Conservation (phyloP, 2,888 invertebrate genomes). For the Tetramorium bicarinatum region DNA sequence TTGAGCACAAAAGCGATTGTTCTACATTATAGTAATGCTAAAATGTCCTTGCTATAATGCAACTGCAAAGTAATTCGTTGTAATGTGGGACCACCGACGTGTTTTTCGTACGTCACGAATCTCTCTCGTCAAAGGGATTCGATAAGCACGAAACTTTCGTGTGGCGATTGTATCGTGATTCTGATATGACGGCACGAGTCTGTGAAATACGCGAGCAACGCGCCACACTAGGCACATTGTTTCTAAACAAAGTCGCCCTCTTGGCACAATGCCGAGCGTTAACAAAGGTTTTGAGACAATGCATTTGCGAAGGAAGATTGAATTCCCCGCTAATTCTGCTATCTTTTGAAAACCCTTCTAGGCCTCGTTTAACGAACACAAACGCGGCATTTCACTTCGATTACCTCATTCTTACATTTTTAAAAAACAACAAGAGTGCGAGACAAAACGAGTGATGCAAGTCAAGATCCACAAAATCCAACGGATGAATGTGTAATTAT, state of each 20-base stretch:
- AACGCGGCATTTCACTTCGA: slow-evolving; percentile 27
- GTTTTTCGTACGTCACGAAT: slow-evolving; percentile 10
- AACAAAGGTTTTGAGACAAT: slow-evolving; percentile 61
- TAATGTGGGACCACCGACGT: slow-evolving; percentile 8
- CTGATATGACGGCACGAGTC: slow-evolving; percentile 29
- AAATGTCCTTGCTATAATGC: not conserved
- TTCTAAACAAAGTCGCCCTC: slow-evolving; percentile 53
- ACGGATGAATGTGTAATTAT: not conserved
- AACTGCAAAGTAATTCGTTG: not conserved
- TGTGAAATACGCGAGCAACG: slow-evolving; percentile 33
- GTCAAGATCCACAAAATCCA: not conserved
- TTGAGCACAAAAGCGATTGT: not conserved
- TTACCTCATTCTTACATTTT: slow-evolving; percentile 30
- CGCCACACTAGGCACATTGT: slow-evolving; percentile 58
- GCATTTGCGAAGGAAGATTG: slow-evolving; percentile 52
- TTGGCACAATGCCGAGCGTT: slow-evolving; percentile 49
- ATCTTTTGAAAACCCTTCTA: slow-evolving; percentile 41
- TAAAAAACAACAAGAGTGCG: not conserved
- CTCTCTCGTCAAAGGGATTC: not conserved
- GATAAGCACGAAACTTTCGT: slow-evolving; percentile 13
- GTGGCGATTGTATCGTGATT: slow-evolving; percentile 32
- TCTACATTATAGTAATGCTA: not conserved
- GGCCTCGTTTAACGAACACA: slow-evolving; percentile 38
- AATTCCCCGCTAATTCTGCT: slow-evolving; percentile 46
- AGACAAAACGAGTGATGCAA: not conserved